Evolutionary conservation across 2,888 invertebrate genomes (phyloP).

Genomic region (Heliconius hortense): DNA sequence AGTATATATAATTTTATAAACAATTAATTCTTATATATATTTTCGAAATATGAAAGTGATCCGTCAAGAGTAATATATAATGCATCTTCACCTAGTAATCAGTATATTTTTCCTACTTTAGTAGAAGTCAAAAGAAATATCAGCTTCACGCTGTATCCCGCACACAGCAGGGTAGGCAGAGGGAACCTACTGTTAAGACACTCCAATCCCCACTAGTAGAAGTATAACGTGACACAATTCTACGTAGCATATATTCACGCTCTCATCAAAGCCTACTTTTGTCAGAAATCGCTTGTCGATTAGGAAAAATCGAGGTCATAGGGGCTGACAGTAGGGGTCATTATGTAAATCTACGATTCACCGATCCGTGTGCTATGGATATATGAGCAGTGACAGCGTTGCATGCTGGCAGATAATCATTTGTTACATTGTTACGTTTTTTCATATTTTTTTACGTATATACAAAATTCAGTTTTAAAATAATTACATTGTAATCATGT

Average conservation of each 20-base stretch:
- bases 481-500: neutral
- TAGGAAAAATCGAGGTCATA: constrained; percentile 63
- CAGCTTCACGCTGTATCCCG: no score
- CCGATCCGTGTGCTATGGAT: constrained; percentile 53
- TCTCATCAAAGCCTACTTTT: constrained; percentile 34
- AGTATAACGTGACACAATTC: constrained; percentile 2
- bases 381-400: constrained; percentile 45
- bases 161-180: no score
- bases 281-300: constrained; percentile 45
- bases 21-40: no score
- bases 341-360: constrained; percentile 69
- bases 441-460: neutral
- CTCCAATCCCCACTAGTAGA: neutral
- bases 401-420: neutral
- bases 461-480: neutral
- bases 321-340: constrained; percentile 63
- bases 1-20: no score
- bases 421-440: neutral
- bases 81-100: neutral
- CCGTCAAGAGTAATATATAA: neutral
- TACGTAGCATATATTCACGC: constrained; percentile 22
- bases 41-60: no score
- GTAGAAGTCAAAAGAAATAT: neutral
- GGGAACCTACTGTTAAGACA: no score
- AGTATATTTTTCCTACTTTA: constrained; percentile 2